Evolutionary conservation across 2,797 vertebrate species (phyloP), one percentile per base, ranked within the genome.

Genomic region (Hippocampus kuda): DNA sequence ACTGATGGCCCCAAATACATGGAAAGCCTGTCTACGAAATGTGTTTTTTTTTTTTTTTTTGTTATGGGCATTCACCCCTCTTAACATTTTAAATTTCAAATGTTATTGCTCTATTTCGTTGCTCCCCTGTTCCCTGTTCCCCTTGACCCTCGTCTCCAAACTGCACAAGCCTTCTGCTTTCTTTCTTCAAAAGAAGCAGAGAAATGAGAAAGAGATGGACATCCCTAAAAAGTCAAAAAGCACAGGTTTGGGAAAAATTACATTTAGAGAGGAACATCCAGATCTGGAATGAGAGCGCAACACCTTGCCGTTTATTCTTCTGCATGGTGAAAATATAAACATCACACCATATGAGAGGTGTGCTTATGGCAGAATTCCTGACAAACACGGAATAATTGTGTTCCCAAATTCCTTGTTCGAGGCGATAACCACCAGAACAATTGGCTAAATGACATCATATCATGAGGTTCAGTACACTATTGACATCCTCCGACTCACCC

Each of bases 401-500:
- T 56, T 56, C 10, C 10, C 53, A 56, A 12, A 56, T 26, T 56
- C 10, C n/a, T 24, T 13, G n/a, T 56, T 56, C 4, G 10, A 56
- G 10, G 53, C 11, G 4, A 12, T 26, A 24, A 24, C n/a, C 22
- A 24, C 9, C 16, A 24, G 22, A n/a, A 54, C n/a, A 54, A 9
- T 54, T 2, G 53, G 22, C n/a, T 9, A 11, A 54, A 24, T 54
- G 53, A 54, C 53, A 56, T 56, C n/a, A 24, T 24, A 56, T 12
- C 1, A 56, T n/a, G 51, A 53, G 51, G 2, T 9, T 22, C 6
- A 4, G 10, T 12, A 12, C 53, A 56, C 22, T 24, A 54, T 54
- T 92, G 77, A 92, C 91, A 54, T 98, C 95, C 82, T 98, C 94
- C 8, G 91, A 72, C 71, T 98, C 96, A 60, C 89, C 94, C 67